Evolutionary conservation across 1,140 invertebrate genomes (phyloP).

Genomic region (Araneus ventricosus): DNA sequence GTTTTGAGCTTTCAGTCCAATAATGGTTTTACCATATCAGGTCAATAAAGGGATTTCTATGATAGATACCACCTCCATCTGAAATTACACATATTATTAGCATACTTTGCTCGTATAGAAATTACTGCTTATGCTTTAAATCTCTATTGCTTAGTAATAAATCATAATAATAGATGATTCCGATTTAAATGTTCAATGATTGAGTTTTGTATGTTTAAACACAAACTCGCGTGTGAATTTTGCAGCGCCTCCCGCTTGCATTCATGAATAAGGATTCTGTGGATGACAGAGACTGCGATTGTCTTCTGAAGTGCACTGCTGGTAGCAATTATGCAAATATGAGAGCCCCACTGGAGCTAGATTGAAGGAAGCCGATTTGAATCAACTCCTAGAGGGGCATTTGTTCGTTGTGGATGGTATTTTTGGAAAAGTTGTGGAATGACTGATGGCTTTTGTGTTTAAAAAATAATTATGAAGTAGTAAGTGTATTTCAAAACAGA

Average conservation of each 20-base stretch:
- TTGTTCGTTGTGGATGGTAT: neutral
- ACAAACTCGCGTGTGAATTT: neutral
- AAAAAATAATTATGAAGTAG: too few species aligned
- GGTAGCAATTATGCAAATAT: conserved; percentile 26
- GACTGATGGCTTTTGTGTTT: too few species aligned
- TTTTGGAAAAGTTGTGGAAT: neutral
- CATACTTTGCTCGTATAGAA: too few species aligned
- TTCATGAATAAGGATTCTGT: neutral
- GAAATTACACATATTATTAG: too few species aligned
- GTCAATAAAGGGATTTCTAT: too few species aligned
- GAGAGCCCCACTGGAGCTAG: neutral
- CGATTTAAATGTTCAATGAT: neutral
- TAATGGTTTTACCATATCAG: too few species aligned
- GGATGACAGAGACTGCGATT: neutral
- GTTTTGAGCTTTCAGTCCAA: too few species aligned
- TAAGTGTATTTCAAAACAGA: too few species aligned
- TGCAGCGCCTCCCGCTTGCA: neutral
- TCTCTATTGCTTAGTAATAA: neutral
- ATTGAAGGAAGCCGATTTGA: conserved; percentile 4
- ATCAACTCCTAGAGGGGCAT: neutral
- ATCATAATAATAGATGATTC: conserved; percentile 1
- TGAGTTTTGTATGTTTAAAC: neutral
- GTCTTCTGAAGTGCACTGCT: neutral
- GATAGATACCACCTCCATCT: too few species aligned
- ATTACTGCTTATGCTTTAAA: too few species aligned